These are phyloP conservation scores for Ennomos quercinarius DNA, from an alignment of 2,888 invertebrate genomes.

Conservation along the genomic window DNA sequence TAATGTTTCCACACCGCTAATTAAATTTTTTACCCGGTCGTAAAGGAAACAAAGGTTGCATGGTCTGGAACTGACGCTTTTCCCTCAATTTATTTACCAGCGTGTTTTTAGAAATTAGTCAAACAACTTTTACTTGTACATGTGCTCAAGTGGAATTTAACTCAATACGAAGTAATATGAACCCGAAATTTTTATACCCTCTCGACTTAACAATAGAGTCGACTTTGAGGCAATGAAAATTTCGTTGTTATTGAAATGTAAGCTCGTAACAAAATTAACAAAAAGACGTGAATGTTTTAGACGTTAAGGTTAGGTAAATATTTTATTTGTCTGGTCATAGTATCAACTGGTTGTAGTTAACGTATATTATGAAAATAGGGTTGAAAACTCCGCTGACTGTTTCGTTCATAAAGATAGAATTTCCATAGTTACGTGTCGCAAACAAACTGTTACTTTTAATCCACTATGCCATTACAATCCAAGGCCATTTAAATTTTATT, in stretches of 20 bases:
- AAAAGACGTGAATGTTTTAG: slow-evolving; percentile 11
- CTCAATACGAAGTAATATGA: background rate
- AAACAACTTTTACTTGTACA: too few relatives aligned
- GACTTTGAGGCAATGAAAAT: background rate
- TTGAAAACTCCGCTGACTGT: slow-evolving; percentile 1
- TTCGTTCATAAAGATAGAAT: background rate
- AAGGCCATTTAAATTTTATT: too few relatives aligned
- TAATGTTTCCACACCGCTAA: slow-evolving; percentile 21
- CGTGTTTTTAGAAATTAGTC: too few relatives aligned
- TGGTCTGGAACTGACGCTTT: background rate
- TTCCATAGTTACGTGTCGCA: background rate
- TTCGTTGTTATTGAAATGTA: slow-evolving; percentile 2
- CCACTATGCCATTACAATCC: too few relatives aligned
- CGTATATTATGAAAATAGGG: background rate
- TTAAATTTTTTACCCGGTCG: slow-evolving; percentile 19
- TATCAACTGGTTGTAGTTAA: slow-evolving; percentile 3
- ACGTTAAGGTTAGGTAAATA: background rate
- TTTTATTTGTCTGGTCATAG: too few relatives aligned
- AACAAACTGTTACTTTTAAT: background rate
- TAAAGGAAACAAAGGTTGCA: slow-evolving; percentile 9
- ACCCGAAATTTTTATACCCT: background rate
- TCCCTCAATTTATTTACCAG: background rate
- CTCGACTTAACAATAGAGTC: slow-evolving; percentile 11
- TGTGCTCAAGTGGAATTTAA: too few relatives aligned
- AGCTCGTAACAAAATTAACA: slow-evolving; percentile 2